A percentile compares a stretch with the other conserved stretches of the same genome.
These are phyloP conservation scores for Leucophenga maculata DNA, from an alignment of 2,888 invertebrate species.

Conservation along the genomic window DNA sequence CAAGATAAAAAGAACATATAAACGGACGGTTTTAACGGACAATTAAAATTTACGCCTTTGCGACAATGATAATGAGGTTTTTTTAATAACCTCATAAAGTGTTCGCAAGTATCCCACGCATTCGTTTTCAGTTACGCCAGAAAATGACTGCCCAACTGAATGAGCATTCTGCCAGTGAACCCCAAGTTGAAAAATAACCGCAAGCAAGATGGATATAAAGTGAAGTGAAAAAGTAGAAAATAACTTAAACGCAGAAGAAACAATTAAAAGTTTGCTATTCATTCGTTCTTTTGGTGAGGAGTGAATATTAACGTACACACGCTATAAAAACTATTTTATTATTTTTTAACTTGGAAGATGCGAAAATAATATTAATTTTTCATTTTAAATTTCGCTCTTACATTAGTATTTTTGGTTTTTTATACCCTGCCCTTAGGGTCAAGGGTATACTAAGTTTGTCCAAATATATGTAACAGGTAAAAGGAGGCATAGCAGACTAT, in stretches of 20 bases:
- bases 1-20: constrained; percentile 19
- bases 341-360: neutral
- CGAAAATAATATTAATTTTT: neutral
- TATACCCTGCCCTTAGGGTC: too few relatives aligned
- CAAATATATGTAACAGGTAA: too few relatives aligned
- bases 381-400: neutral
- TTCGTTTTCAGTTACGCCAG: neutral
- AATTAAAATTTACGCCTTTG: constrained; percentile 64
- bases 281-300: constrained; percentile 20
- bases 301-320: neutral
- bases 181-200: constrained; percentile 56
- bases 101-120: constrained; percentile 29
- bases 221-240: constrained; percentile 53
- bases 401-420: neutral
- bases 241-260: constrained; percentile 47
- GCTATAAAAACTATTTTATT: constrained; percentile 12
- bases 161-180: neutral
- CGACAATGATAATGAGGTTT: constrained; percentile 66
- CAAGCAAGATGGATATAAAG: constrained; percentile 53
- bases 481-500: too few relatives aligned
- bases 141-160: constrained; percentile 1
- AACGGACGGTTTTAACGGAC: constrained; percentile 59
- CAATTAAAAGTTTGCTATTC: constrained; percentile 58
- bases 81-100: constrained; percentile 60
- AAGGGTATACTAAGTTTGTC: too few relatives aligned